Evolutionary conservation across 2,888 invertebrate genomes (phyloP).

Genomic region (Toxonevra muliebris): DNA sequence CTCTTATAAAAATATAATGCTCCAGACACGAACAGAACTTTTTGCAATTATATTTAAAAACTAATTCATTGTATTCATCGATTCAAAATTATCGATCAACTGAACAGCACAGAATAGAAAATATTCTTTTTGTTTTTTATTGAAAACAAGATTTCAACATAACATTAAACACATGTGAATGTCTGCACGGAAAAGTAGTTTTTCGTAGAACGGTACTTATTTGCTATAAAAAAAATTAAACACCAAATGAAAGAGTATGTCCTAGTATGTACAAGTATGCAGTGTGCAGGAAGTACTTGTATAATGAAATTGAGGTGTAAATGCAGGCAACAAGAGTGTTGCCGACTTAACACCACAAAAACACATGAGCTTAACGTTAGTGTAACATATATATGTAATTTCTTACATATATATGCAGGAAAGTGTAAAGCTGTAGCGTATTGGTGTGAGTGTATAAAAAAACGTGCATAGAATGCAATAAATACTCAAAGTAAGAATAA

Average conservation of each 20-base stretch:
- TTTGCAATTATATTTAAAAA: no score
- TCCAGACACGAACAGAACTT: no score
- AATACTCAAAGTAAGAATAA: constrained; percentile 23
- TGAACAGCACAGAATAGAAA: not conserved
- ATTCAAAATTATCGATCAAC: no score
- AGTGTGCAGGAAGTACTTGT: not conserved
- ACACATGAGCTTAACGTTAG: not conserved
- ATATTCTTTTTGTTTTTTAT: not conserved
- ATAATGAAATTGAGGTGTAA: constrained; percentile 57
- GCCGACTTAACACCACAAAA: constrained; percentile 29
- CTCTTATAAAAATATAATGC: no score
- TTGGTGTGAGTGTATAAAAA: constrained; percentile 4
- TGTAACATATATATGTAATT: not conserved
- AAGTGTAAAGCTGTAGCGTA: not conserved
- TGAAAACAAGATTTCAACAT: constrained; percentile 13
- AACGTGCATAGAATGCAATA: constrained; percentile 40
- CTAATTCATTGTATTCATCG: no score
- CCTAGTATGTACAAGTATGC: not conserved
- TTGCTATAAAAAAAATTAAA: no score
- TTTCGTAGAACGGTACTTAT: no score
- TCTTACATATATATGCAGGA: not conserved
- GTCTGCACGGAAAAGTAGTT: not conserved
- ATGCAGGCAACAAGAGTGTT: constrained; percentile 41
- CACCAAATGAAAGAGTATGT: not conserved
- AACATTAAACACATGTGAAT: not conserved